Evolutionary conservation across 2,113 vertebrate genomes (phyloP), one percentile per base, ranked within the genome.

Genomic region (Ammodytes marinus): DNA sequence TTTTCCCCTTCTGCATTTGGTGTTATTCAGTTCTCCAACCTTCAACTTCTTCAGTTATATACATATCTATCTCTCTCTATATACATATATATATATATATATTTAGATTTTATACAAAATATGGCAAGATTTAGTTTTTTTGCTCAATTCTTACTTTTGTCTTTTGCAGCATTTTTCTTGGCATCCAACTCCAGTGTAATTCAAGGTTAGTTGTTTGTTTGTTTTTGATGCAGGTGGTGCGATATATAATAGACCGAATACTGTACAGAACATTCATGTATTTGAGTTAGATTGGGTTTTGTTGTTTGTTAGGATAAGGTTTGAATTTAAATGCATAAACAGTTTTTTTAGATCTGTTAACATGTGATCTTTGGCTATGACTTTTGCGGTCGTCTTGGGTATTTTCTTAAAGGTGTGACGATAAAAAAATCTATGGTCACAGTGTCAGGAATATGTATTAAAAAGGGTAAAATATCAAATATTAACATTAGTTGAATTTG

Each of bases 181-280:
- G 15, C 45, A 10, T 53, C 85, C 6, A 55, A 86, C 37, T 76
- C 74, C 50, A 79, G 4, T 65, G 69, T 52, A 11, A 40, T 71
- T 5, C 79, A 77, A 93, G 93, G 94, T 95, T 88, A 74, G 91
- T 57, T 12, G 91, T 57, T 12, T 10, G 11, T 40, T 67, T 65
- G 1, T 43, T 61, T 58, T 52, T 19, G 10, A 5, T n/a, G 13
- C 46, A 4, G 53, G 15, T 17, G 12, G 8, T 9, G 39, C 4
- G 7, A 1, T 39, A 46, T 27, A 15, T 49, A 46, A 27, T 39
- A 13, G 19, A 50, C 19, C 6, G 47, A n/a, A 37, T 4, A 12
- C 39, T 54, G 19, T 27, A 27, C 27, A 27, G 9, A 7, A 14
- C 19, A 52, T n/a, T 13, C 6, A 4, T 53, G 8, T 17, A 1